These are phyloP conservation scores for Enteromius mattozi DNA, from an alignment of 2,797 vertebrate species.

Conservation along the genomic window DNA sequence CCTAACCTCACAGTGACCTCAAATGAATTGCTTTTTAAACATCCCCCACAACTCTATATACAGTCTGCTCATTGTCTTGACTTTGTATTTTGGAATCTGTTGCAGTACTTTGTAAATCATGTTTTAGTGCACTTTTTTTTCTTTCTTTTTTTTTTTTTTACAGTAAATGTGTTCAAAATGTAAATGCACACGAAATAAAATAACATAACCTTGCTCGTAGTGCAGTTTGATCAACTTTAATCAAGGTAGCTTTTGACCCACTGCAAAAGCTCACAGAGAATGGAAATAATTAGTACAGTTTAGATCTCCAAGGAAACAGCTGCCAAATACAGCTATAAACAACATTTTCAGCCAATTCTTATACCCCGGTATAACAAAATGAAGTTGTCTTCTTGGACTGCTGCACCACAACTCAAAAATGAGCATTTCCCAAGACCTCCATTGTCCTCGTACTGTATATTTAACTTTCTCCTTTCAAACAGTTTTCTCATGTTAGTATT, in stretches of 20 bases:
- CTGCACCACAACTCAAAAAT: slow-evolving; percentile 15
- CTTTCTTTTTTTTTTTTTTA: not conserved
- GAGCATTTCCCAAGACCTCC: not conserved
- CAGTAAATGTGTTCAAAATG: not conserved
- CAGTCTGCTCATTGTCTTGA: not conserved
- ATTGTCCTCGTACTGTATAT: not conserved
- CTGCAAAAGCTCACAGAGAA: slow-evolving; percentile 56
- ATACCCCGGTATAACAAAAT: slow-evolving; percentile 57
- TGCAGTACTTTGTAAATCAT: not conserved
- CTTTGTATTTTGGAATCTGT: not conserved
- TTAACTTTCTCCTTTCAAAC: not conserved
- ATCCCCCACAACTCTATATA: not conserved
- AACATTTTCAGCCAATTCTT: slow-evolving; percentile 65
- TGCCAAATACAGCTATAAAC: slow-evolving; percentile 73
- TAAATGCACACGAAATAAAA: slow-evolving; percentile 4
- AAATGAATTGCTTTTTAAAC: not conserved
- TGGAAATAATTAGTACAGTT: slow-evolving; percentile 74
- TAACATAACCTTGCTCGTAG: not conserved
- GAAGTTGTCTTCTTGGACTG: slow-evolving; percentile 38
- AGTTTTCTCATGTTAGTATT: not conserved
- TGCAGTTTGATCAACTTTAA: slow-evolving; percentile 39
- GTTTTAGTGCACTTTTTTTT: not conserved
- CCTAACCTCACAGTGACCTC: not conserved
- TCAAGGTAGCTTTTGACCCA: slow-evolving; percentile 17
- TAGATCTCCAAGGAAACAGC: slow-evolving; percentile 69